phyloP scores from a whole-genome alignment of 1,140 invertebrate species.

The Penaeus vannamei region DNA sequence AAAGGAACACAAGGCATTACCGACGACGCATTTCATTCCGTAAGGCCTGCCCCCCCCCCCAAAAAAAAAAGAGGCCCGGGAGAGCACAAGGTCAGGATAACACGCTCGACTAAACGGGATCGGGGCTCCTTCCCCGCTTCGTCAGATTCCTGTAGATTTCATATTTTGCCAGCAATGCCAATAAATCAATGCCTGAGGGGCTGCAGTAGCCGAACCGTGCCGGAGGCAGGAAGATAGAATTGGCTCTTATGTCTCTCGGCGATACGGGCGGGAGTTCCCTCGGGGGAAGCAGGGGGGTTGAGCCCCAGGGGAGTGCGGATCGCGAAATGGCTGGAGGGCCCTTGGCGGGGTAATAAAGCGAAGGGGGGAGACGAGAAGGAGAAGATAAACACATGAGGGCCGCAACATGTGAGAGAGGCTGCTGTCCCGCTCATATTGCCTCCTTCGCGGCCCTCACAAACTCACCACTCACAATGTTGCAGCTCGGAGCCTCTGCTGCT shows the following conservation, averaged over 20 bases:
- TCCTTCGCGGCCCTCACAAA: background rate
- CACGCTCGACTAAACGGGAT: constrained; percentile 48
- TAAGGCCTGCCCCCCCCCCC: background rate
- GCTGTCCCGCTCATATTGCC: constrained; percentile 45
- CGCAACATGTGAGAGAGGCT: constrained; percentile 47
- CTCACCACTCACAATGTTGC: background rate
- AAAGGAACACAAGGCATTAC: no score
- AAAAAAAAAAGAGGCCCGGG: background rate
- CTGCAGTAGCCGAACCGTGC: constrained; percentile 59
- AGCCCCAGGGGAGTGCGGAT: constrained; percentile 54
- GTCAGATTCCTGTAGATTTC: constrained; percentile 64
- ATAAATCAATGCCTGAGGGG: constrained; percentile 64
- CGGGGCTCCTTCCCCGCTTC: constrained; percentile 29
- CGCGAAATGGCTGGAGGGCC: constrained; percentile 64
- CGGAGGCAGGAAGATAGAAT: constrained; percentile 36
- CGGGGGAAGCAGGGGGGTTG: constrained; percentile 27
- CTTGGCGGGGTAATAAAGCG: constrained; percentile 63
- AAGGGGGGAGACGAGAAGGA: constrained; percentile 59
- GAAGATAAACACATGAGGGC: constrained; percentile 61
- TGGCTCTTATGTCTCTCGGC: constrained; percentile 50
- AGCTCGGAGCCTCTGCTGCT: no score
- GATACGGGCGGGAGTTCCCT: constrained; percentile 52
- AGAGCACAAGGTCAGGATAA: background rate
- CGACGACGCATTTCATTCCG: background rate
- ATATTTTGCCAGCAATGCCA: constrained; percentile 65